phyloP scores from a whole-genome alignment of 2,888 invertebrate genomes.

The Lasiommata megera region DNA sequence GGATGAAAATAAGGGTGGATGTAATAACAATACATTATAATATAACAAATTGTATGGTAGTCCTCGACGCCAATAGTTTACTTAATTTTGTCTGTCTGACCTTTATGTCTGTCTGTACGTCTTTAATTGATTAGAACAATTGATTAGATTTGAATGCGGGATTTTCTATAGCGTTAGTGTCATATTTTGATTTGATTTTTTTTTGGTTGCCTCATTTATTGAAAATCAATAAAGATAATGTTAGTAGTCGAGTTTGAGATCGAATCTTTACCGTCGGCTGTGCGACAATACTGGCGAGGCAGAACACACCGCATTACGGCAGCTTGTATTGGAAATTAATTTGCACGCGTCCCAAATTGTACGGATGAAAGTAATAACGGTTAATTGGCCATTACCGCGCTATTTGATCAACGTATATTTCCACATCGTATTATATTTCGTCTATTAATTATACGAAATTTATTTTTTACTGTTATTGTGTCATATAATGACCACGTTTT shows the following conservation, averaged over 20 bases:
- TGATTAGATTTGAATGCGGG: too few species aligned
- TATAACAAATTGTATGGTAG: too few species aligned
- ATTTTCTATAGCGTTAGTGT: too few species aligned
- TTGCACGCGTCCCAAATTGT: neutral
- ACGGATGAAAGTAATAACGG: constrained; percentile 1
- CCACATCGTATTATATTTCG: neutral
- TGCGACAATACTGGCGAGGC: neutral
- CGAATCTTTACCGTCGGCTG: too few species aligned
- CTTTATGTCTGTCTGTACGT: too few species aligned
- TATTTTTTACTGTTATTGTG: neutral
- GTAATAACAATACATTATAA: neutral
- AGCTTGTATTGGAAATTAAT: constrained; percentile 15
- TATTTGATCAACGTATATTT: constrained; percentile 8
- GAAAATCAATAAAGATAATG: too few species aligned
- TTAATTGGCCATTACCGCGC: constrained; percentile 11
- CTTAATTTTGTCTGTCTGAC: too few species aligned
- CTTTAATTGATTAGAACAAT: too few species aligned
- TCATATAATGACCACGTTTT: neutral
- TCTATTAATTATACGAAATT: neutral
- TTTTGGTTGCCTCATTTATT: too few species aligned
- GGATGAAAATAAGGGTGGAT: neutral
- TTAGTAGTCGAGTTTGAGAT: too few species aligned
- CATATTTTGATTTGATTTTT: too few species aligned
- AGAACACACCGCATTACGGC: neutral
- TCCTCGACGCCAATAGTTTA: too few species aligned